Base-by-base conservation (phyloP, 2,797 vertebrate species). In the Argentina silus region DNA sequence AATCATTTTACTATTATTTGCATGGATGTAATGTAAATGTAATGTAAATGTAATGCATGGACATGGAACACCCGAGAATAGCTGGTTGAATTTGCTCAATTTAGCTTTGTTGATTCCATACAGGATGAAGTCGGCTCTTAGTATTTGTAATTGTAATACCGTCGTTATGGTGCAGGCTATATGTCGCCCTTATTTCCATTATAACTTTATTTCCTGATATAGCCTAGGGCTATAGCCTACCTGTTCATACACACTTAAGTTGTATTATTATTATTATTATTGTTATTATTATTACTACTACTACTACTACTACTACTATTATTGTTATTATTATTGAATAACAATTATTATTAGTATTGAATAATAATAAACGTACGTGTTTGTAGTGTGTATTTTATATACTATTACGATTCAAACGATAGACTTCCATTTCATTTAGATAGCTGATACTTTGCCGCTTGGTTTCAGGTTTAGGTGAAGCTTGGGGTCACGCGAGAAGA, bases 401-500 rank as follows among this genome's bases (percentile, higher is more conserved):
- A 36, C n/a, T n/a, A n/a, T n/a, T n/a, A n/a, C n/a, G n/a, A n/a
- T n/a, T n/a, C n/a, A n/a, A n/a, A n/a, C n/a, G n/a, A n/a, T n/a
- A n/a, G n/a, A n/a, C n/a, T n/a, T n/a, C 48, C 45, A 1, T 47
- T 10, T 47, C 3, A 14, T 50, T 10, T 50, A 50, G 6, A 50
- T 51, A 1, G 50, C 51, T 53, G 51, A 53, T 15, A n/a, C 17
- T 9, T 55, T 61, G 5, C 12, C 10, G 51, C 50, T 69, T 69
- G 42, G n/a, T 69, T 80, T 68, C 88, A 97, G 97, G 97, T 84
- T 92, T 98, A 7, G 97, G 97, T 19, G 96, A 98, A 87, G 96
- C 96, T 3, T 98, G 96, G 97, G 97, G 97, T 76, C 96, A 97
- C 42, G 80, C 96, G 0, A 96, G 94, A n/a, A 96, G 96, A 78